Evolutionary conservation across 2,797 vertebrate genomes (phyloP), one percentile per base, ranked within the genome.

Genomic region (Lutjanus argentimaculatus): DNA sequence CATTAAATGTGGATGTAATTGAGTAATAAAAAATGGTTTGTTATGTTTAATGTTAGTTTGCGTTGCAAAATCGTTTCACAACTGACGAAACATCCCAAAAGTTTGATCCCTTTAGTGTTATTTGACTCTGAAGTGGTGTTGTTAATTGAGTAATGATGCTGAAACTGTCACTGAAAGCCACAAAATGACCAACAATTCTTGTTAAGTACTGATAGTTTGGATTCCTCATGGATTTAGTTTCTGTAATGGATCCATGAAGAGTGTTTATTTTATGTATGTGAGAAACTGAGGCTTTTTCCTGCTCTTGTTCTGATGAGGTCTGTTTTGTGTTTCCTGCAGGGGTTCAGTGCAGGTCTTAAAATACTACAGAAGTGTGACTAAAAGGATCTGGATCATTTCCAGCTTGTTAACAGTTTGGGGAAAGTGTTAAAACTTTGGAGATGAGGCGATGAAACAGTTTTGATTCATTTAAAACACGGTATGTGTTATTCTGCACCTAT

Each of bases 1-100:
- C 42, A 52, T 65, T 36, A 25, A 58, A 55, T 61, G 4, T n/a
- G 7, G 75, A 45, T 66, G 16, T 69, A 58, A 75, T 22, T 57
- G 67, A 72, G 22, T 14, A 25, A 69, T n/a, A 5, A 48, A 14
- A 56, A 22, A 56, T 6, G 17, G 14, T 14, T 48, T 22, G 22
- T 56, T 7, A 56, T 22, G 11, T 56, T 56, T 22, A 13, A 12
- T 16, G 2, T 43, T 48, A 61, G 30, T 16, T 45, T 11, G 22
- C 5, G 40, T 21, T 30, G 11, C 36, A 22, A 25, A 62, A 46
- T 1, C 0, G 0, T 51, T 57, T 65, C 8, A n/a, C 36, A 57
- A 6, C 10, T 61, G 43, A 65, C 14, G 17, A 43, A 67, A 52
- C 3, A 30, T 3, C 10, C 10, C 8, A 0, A 19, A 30, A 15